These are phyloP conservation scores for Hylomyscus alleni DNA, from an alignment of 2,797 vertebrate species.

Conservation along the genomic window DNA sequence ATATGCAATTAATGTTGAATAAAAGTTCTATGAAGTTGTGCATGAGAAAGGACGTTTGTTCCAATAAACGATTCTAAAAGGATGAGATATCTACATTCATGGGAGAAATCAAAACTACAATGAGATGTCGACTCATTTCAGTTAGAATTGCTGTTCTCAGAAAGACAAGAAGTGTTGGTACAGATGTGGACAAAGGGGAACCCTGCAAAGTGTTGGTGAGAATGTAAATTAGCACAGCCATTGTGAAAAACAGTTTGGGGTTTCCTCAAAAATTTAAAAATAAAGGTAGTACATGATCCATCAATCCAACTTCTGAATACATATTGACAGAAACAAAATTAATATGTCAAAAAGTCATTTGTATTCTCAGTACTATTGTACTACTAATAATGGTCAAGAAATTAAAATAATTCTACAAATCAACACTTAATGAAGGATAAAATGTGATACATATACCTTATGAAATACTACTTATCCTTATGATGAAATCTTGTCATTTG, in stretches of 20 bases:
- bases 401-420: neutral
- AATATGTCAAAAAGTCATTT: neutral
- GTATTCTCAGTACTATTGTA: neutral
- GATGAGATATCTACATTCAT: neutral
- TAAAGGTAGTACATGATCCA: neutral
- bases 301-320: too few species aligned
- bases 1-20: neutral
- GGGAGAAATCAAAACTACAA: neutral
- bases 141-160: neutral
- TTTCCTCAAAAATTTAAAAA: neutral
- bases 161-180: neutral
- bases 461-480: neutral
- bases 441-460: neutral
- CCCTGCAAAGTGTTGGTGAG: neutral
- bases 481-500: neutral
- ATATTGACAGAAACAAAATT: neutral
- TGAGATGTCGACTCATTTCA: neutral
- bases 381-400: neutral
- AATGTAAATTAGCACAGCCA: neutral
- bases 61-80: neutral
- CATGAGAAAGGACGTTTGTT: neutral
- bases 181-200: neutral
- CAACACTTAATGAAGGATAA: neutral
- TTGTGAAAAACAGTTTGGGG: neutral
- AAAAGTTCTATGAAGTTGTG: neutral